Base-by-base conservation (phyloP, 2,797 vertebrate species). In the Bufotes viridis region DNA sequence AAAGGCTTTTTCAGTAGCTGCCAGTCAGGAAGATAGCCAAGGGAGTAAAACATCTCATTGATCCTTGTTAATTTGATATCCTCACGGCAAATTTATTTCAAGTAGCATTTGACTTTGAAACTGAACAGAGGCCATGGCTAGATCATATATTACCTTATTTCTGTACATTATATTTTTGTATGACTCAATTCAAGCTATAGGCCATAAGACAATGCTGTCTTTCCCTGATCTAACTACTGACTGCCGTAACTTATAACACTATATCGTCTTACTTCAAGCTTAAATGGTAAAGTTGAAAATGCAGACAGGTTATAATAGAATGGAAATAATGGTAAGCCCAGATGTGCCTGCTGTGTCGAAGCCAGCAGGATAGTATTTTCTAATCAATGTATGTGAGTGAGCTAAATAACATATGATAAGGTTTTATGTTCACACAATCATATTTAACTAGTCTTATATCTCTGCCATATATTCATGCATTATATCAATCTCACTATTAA, bases 211-310 rank as follows among this genome's bases (percentile, higher is more conserved):
- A 63, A n/a, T 65, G 0, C 55, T 17, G 18, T 82, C 26, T 81
- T 65, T 87, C 61, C 70, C 69, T 82, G 24, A 86, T 89, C 34
- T 85, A 61, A 24, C 42, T 78, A 86, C 72, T 86, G 70, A 88
- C 65, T 80, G 24, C 61, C 78, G 61, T 76, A 69, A 82, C 58
- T 34, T 87, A 76, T 78, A 89, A 82, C 88, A 86, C 88, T 58
- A 86, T 86, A 86, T 86, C 88, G 86, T 51, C 51, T 89, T 89
- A 86, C 88, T 82, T 69, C 70, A 82, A 78, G 67, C 79, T 82
- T 78, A 86, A 86, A 80, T 82, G 17, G 61, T 82, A 29, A 86
- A 86, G 61, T 81, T 67, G 61, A 86, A 89, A 75, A 86, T 55
- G 78, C 84, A 89, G 84, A 89, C 84, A 78, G 58, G 29, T 85